Evolutionary conservation across 2,888 invertebrate species (phyloP), one percentile per base, ranked within the genome.

Genomic region (Rutpela maculata): DNA sequence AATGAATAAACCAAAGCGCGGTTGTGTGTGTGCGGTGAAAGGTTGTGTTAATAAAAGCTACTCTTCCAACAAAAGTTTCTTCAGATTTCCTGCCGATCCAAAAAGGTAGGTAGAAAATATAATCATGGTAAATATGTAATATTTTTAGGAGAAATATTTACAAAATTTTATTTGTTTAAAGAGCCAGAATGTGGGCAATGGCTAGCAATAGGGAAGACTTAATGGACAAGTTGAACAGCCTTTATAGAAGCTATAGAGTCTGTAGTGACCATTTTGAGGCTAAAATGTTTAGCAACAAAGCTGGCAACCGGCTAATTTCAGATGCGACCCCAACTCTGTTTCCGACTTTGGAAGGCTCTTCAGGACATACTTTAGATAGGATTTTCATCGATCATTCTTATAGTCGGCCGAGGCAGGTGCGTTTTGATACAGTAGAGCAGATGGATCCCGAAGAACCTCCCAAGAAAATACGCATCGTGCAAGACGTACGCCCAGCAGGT

Each of bases 131-230:
- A n/a, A n/a, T n/a, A n/a, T n/a, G n/a, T n/a, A n/a, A n/a, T n/a
- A n/a, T n/a, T n/a, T n/a, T n/a, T n/a, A n/a, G n/a, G n/a, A n/a
- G n/a, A n/a, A n/a, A n/a, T n/a, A n/a, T n/a, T n/a, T n/a, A 43
- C 12, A n/a, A n/a, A n/a, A n/a, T n/a, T n/a, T n/a, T n/a, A n/a
- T n/a, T 43, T 43, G 9, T 43, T 43, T 18, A 19, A 60, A 80
- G 70, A 43, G 35, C 60, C 11, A 70, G 70, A 22, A 70, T 43
- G 9, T 70, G 70, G 70, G 70, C 22, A 43, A 60, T 70, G 15
- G 60, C 60, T 35, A 35, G 56, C 38, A 19, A 60, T 9, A n/a
- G 70, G 59, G 70, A 70, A 12, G 70, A 70, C 60, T 60, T 70
- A 43, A 11, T 70, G 22, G 19, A 35, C 17, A 60, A 70, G 43